Base-by-base conservation (phyloP, 2,797 vertebrate genomes). In the Catamblyrhynchus diadema region DNA sequence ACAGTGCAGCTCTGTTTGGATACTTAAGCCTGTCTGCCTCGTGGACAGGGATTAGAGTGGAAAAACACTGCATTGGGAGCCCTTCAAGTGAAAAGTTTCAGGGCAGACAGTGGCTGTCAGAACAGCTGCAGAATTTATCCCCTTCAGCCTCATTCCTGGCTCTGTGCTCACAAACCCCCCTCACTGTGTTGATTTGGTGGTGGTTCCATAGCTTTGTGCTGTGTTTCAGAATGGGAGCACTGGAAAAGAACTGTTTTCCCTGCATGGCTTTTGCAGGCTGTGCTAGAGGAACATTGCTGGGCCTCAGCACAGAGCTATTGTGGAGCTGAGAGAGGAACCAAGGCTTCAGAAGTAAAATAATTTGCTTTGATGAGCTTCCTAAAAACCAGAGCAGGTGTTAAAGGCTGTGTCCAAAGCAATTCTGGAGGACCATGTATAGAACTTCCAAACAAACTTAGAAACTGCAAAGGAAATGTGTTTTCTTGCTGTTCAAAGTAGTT, bases 391-490 rank as follows among this genome's bases (percentile, higher is more conserved):
- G n/a, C 54, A 71, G 69, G 10, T 69, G 28, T 17, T 65, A 44
- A 85, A 92, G 23, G 14, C 44, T 25, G 11, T 2, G 2, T 84
- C 62, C 51, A 70, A 45, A 83, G 51, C 1, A 1, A 48, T 71
- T 56, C 71, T 71, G 25, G 20, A 83, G 48, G 69, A 41, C 30
- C 0, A 0, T 1, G 1, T 10, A 10, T 37, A 70, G 65, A 18
- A 28, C 65, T 32, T 69, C 18, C 74, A 45, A 62, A 79, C 23
- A 23, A 61, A 56, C 32, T 39, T 25, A 32, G 39, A 61, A 81
- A 12, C 56, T 39, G 23, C 39, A n/a, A 28, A 30, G 44, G 41
- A 65, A 53, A 9, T 27, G 50, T 61, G 21, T 33, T 79, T 85
- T 78, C 47, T 47, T 51, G 47, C 42, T 74, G 15, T 20, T 72